Evolutionary conservation across 2,888 invertebrate genomes (phyloP), one percentile per base, ranked within the genome.

Genomic region (Eurois occulta): DNA sequence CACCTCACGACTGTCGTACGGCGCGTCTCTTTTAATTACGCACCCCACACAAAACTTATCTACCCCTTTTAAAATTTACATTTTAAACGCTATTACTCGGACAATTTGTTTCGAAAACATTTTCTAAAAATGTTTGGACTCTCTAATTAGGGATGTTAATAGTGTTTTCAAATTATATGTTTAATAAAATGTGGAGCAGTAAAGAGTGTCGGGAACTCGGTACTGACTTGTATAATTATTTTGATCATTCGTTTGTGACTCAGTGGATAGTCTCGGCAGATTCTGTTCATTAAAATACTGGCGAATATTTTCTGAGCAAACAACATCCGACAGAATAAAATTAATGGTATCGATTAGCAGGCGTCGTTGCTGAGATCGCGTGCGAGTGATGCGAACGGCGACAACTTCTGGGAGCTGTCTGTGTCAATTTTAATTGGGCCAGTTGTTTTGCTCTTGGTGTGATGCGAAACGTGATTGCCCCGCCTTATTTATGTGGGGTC

Each of bases 381-480:
- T 96, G 96, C 95, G 92, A 92, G 91, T 94, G 95, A 95, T 95
- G 93, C 91, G 90, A 89, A 89, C 84, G 78, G 88, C 90, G 93
- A 94, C 95, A 94, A 94, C 92, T 93, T 92, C 92, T 93, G 95
- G 95, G 92, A 94, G 94, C 94, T 92, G 94, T 92, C 93, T 92
- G 93, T 96, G 96, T 96, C 95, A 95, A 94, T 93, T 96, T 96
- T 96, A 96, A 96, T 96, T 96, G 96, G 96, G 93, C 94, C 94
- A 94, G 93, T 90, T 92, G 91, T 94, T 92, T 94, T 95, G 92
- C 92, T 94, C 93, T 93, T 93, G 89, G 94, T 93, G 88, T 89
- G 96, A 96, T 96, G 89, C 86, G 90, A 75, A 83, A 78, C 75
- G 87, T 91, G 96, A 96, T 96, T 95, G 92, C 89, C 89, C 91